Conservation (phyloP, 2,797 vertebrate species). For the Poecilia wingei region DNA sequence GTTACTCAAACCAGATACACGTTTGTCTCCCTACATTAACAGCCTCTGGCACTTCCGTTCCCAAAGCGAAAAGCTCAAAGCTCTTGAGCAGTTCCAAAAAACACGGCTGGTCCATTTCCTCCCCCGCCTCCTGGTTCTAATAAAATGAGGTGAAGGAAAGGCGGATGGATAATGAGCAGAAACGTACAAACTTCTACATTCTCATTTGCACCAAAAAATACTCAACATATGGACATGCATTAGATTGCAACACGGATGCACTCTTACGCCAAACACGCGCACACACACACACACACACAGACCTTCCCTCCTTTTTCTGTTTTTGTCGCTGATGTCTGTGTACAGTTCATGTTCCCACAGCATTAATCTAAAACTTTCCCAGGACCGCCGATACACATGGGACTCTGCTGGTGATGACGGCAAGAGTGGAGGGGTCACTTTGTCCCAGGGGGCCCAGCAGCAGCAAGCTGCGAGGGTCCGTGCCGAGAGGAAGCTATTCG, state of each 20-base stretch:
- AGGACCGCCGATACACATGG: slow-evolving; percentile 76
- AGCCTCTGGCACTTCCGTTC: slow-evolving; percentile 71
- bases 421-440: slow-evolving; percentile 53
- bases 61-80: slow-evolving; percentile 64
- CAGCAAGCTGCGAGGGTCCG: slow-evolving; percentile 10
- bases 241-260: slow-evolving; percentile 7
- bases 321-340: slow-evolving; percentile 56
- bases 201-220: slow-evolving; percentile 10
- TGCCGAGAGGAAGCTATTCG: slow-evolving; percentile 58
- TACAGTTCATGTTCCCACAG: slow-evolving; percentile 82
- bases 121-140: slow-evolving; percentile 71
- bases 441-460: slow-evolving; percentile 41
- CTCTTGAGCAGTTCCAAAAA: slow-evolving; percentile 66
- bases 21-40: slow-evolving; percentile 58
- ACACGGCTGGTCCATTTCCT: slow-evolving; percentile 72
- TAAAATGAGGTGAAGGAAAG: slow-evolving; percentile 60
- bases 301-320: slow-evolving; percentile 27
- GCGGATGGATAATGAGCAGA: slow-evolving; percentile 44
- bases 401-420: slow-evolving; percentile 62
- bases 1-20: slow-evolving; percentile 62
- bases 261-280: slow-evolving; percentile 9
- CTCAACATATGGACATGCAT: slow-evolving; percentile 15
- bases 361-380: slow-evolving; percentile 79
- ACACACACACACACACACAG: slow-evolving; percentile 21
- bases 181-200: slow-evolving; percentile 21